Percentiles rank a stretch among this genome's conserved stretches.
phyloP scores from a whole-genome alignment of 2,797 vertebrate species.

The Lithobates pipiens region DNA sequence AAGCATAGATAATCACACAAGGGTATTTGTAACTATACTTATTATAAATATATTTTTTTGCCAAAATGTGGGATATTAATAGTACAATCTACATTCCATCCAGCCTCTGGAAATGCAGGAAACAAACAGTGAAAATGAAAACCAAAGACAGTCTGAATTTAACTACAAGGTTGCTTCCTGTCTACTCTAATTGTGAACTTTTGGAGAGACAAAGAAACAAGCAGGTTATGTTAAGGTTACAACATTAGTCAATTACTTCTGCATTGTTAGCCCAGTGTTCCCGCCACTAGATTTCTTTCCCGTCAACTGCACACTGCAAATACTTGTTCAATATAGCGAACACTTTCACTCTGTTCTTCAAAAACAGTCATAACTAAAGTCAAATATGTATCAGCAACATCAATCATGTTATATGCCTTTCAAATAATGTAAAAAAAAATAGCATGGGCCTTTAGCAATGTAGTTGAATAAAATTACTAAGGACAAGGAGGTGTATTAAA shows the following conservation, averaged over 20 bases:
- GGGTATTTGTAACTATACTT: too few relatives aligned
- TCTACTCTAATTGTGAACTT: slow-evolving; percentile 1
- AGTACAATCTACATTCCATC: neutral
- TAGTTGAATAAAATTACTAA: too few relatives aligned
- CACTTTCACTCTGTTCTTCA: too few relatives aligned
- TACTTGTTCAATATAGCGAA: too few relatives aligned
- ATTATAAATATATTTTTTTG: too few relatives aligned
- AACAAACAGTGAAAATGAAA: neutral
- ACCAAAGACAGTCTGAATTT: neutral
- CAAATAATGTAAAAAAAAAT: too few relatives aligned
- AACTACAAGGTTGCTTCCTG: slow-evolving; percentile 1
- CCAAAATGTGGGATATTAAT: slow-evolving; percentile 1
- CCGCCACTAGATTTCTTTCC: neutral
- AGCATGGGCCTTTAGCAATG: too few relatives aligned
- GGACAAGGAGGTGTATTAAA: too few relatives aligned
- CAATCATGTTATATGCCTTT: too few relatives aligned
- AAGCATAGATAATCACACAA: too few relatives aligned
- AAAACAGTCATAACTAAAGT: too few relatives aligned
- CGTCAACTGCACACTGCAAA: neutral
- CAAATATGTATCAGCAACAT: too few relatives aligned
- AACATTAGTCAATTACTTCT: neutral
- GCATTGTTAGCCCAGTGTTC: neutral
- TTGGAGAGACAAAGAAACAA: neutral
- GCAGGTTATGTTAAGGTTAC: neutral
- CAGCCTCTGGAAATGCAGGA: neutral